Conservation (phyloP, 2,113 vertebrate genomes). For the Oryzias celebensis region DNA sequence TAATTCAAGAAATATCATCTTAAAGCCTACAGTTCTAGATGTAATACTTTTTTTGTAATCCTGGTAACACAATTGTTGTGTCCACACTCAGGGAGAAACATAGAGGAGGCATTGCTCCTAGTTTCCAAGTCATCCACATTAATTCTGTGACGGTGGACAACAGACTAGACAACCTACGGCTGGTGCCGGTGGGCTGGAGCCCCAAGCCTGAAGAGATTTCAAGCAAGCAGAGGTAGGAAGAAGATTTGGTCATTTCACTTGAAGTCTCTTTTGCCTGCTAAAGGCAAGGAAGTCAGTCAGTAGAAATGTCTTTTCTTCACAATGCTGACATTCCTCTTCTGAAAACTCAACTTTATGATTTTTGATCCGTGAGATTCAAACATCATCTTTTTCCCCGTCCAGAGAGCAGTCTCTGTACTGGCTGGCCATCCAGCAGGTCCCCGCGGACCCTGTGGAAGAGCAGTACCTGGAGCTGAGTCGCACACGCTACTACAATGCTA, state of each 20-base stretch:
- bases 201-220: conserved; percentile 93
- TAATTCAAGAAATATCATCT: neutral
- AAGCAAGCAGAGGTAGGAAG: conserved; percentile 91
- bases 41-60: neutral
- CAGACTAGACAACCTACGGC: conserved; percentile 91
- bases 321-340: too few species aligned
- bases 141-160: conserved; percentile 97
- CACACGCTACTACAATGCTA: conserved; percentile 96
- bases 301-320: too few species aligned
- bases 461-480: conserved; percentile 94
- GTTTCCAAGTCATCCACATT: conserved; percentile 95
- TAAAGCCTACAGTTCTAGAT: neutral
- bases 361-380: neutral
- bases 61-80: neutral
- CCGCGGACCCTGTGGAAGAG: conserved; percentile 95
- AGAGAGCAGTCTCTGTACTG: conserved; percentile 99
- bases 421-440: conserved; percentile 98
- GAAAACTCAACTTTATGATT: too few species aligned
- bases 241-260: too few species aligned
- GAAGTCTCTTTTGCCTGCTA: too few species aligned
- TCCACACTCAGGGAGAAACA: conserved; percentile 88
- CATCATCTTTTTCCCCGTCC: neutral
- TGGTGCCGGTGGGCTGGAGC: conserved; percentile 91
- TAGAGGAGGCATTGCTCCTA: conserved; percentile 92
- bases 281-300: too few species aligned